phyloP scores from a whole-genome alignment of 30 jellyfish, hydroid and myxozoan genomes.

The Hydractinia echinata region DNA sequence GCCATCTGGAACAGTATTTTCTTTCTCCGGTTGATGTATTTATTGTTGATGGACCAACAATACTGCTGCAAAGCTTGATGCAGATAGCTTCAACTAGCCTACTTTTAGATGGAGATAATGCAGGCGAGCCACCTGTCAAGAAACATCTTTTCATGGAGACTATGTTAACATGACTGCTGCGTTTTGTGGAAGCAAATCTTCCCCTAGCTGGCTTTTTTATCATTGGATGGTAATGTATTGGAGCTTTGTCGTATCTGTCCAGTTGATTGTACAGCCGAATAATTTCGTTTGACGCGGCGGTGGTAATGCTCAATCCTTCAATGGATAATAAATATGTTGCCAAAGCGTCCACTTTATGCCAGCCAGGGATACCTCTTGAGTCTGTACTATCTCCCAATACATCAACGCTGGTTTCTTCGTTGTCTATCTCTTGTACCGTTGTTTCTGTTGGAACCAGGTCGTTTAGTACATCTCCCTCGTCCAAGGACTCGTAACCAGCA shows the following conservation, averaged over 20 bases:
- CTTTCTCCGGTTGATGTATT: not conserved
- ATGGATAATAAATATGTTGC: constrained; percentile 3
- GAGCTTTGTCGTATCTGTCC: too few species aligned
- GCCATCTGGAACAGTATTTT: not conserved
- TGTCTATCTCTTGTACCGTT: too few species aligned
- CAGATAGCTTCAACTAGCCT: constrained; percentile 24
- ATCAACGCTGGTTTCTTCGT: not conserved
- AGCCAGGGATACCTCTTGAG: constrained; percentile 12
- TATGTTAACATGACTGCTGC: constrained; percentile 25
- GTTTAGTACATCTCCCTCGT: too few species aligned
- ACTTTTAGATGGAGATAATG: constrained; percentile 12
- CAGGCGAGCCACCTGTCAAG: constrained; percentile 28
- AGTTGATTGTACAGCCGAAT: too few species aligned
- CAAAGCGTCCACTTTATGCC: constrained; percentile 34
- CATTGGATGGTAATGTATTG: not conserved
- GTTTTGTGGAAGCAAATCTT: not conserved
- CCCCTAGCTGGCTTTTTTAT: constrained; percentile 7
- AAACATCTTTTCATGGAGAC: constrained; percentile 19
- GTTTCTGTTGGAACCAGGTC: too few species aligned
- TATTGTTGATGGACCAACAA: not conserved
- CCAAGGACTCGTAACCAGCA: too few species aligned
- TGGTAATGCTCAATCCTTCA: constrained; percentile 12
- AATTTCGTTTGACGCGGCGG: not conserved
- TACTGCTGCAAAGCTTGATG: not conserved
- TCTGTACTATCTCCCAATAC: too few species aligned